Conservation (phyloP, 2,113 vertebrate genomes). For the Megaceryle torquata region DNA sequence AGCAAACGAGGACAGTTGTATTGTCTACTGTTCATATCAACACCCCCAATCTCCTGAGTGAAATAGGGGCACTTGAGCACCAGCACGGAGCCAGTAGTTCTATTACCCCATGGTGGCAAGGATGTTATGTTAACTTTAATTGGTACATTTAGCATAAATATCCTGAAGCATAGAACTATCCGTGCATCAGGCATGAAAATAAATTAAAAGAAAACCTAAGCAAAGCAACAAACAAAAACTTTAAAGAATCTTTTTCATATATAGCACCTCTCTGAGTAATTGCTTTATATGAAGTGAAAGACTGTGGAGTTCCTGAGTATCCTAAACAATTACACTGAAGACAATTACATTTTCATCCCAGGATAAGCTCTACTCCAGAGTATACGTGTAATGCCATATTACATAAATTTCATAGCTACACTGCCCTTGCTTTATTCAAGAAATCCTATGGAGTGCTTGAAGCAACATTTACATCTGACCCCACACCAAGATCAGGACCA, state of each 20-base stretch:
- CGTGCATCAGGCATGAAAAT: background rate
- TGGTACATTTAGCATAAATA: background rate
- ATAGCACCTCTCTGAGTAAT: background rate
- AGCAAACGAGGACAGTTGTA: background rate
- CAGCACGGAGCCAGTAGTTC: background rate
- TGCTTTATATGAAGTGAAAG: background rate
- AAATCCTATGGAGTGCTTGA: background rate
- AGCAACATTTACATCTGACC: background rate
- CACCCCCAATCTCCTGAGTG: background rate
- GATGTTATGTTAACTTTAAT: background rate
- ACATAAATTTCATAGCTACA: background rate
- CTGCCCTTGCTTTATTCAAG: background rate
- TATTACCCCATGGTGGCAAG: background rate
- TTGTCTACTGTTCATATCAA: background rate
- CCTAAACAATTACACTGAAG: background rate
- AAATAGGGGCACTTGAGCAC: background rate
- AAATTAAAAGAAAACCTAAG: background rate
- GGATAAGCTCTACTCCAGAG: background rate
- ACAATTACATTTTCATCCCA: background rate
- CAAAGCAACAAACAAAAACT: background rate
- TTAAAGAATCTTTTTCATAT: background rate
- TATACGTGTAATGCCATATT: accelerated
- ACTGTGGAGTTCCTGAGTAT: background rate
- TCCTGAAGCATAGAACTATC: background rate
- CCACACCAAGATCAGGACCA: background rate